Conservation (phyloP, 2,113 vertebrate genomes). For the Pseudorasbora parva region DNA sequence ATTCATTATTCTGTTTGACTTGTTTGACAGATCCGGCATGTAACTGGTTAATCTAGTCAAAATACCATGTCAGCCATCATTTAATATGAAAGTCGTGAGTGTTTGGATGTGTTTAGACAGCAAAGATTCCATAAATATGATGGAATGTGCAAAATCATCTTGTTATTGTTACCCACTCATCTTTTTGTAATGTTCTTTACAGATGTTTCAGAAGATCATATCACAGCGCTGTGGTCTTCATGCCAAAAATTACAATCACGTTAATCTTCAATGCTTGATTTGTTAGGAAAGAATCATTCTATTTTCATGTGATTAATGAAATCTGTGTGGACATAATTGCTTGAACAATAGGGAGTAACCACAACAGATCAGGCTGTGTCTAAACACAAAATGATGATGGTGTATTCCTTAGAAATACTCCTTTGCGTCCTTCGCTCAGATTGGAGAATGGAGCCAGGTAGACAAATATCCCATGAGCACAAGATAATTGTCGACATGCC, state of each 20-base stretch:
- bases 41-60: slow-evolving; percentile 59
- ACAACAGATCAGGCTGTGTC: slow-evolving; percentile 32
- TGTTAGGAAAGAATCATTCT: background rate
- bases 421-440: slow-evolving; percentile 42
- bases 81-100: slow-evolving; percentile 32
- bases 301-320: slow-evolving; percentile 32
- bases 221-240: background rate
- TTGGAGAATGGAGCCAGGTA: slow-evolving; percentile 36
- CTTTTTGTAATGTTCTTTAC: slow-evolving; percentile 16
- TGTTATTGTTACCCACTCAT: slow-evolving; percentile 43
- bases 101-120: slow-evolving; percentile 34
- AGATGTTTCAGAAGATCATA: slow-evolving; percentile 35
- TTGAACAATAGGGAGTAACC: slow-evolving; percentile 41
- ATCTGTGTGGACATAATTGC: slow-evolving; percentile 13
- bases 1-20: slow-evolving; percentile 68
- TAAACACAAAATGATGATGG: slow-evolving; percentile 25
- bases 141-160: slow-evolving; percentile 38
- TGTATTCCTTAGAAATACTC: slow-evolving; percentile 15
- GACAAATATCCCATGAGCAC: slow-evolving; percentile 58
- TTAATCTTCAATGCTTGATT: slow-evolving; percentile 35
- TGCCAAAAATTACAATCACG: slow-evolving; percentile 33
- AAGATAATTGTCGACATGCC: slow-evolving; percentile 64
- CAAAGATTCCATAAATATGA: slow-evolving; percentile 29
- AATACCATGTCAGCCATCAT: slow-evolving; percentile 52
- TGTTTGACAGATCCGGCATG: slow-evolving; percentile 66